Conservation (phyloP, 1,140 invertebrate genomes). For the Pseudomyrmex dendroicus region DNA sequence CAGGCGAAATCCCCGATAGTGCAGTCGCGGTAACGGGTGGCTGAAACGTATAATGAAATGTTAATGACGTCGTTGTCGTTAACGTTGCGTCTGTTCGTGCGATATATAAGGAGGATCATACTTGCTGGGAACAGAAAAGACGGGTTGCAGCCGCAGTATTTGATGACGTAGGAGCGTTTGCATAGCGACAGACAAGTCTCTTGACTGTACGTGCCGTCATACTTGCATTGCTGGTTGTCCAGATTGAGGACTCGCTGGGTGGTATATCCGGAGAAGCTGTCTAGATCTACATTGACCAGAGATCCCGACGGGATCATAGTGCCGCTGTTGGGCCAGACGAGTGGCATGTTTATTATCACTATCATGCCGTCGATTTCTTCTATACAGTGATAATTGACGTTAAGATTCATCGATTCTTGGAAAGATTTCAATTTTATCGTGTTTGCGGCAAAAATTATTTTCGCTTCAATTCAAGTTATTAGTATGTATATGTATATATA, state of each 20-base stretch:
- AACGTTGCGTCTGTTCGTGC: background rate
- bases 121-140: constrained; percentile 56
- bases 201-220: constrained; percentile 49
- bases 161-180: constrained; percentile 38
- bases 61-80: background rate
- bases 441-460: background rate
- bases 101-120: constrained; percentile 18
- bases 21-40: constrained; percentile 36
- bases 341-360: constrained; percentile 52
- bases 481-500: no score
- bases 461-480: no score
- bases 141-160: constrained; percentile 56
- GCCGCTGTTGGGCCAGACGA: constrained; percentile 59
- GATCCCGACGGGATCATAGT: constrained; percentile 48
- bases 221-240: constrained; percentile 50
- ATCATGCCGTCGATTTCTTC: constrained; percentile 19
- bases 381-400: background rate
- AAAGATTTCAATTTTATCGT: background rate
- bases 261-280: constrained; percentile 52
- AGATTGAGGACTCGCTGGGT: constrained; percentile 50
- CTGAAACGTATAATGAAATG: constrained; percentile 40
- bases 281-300: constrained; percentile 19
- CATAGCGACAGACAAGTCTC: constrained; percentile 57
- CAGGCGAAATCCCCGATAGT: constrained; percentile 53
- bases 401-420: background rate